Evolutionary conservation across 2,888 invertebrate genomes (phyloP).

Genomic region (Adineta ricciae): DNA sequence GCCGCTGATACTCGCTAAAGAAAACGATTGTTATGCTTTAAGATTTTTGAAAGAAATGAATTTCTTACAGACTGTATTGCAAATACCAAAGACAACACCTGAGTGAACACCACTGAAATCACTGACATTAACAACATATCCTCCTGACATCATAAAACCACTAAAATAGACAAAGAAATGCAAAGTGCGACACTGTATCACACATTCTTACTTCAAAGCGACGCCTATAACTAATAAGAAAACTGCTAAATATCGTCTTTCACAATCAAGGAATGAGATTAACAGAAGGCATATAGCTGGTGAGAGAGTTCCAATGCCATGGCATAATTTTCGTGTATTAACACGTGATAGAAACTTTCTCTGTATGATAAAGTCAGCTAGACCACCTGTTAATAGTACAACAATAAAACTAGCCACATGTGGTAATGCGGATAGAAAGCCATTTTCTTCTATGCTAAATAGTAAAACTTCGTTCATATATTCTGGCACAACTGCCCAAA

Average conservation of each 20-base stretch:
- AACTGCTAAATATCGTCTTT: slow-evolving; percentile 1
- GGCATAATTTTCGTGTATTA: slow-evolving; percentile 5
- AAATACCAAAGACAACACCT: neutral
- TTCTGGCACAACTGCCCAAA: neutral
- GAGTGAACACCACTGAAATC: slow-evolving; percentile 11
- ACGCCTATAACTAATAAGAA: neutral
- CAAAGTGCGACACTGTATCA: no score
- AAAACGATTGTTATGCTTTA: neutral
- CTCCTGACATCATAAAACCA: neutral
- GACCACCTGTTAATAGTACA: neutral
- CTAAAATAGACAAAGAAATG: neutral
- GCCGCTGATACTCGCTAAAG: neutral
- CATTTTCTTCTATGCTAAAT: neutral
- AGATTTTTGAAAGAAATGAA: neutral
- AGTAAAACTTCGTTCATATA: slow-evolving; percentile 12
- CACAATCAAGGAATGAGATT: slow-evolving; percentile 8
- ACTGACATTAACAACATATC: neutral
- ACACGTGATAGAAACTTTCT: neutral
- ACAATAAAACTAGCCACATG: neutral
- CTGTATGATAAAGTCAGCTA: neutral
- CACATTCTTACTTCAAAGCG: neutral
- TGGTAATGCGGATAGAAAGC: slow-evolving; percentile 6
- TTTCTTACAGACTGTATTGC: neutral
- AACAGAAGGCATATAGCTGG: neutral
- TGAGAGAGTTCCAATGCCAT: neutral